Conservation (phyloP, 2,797 vertebrate species). For the Tapera naevia region DNA sequence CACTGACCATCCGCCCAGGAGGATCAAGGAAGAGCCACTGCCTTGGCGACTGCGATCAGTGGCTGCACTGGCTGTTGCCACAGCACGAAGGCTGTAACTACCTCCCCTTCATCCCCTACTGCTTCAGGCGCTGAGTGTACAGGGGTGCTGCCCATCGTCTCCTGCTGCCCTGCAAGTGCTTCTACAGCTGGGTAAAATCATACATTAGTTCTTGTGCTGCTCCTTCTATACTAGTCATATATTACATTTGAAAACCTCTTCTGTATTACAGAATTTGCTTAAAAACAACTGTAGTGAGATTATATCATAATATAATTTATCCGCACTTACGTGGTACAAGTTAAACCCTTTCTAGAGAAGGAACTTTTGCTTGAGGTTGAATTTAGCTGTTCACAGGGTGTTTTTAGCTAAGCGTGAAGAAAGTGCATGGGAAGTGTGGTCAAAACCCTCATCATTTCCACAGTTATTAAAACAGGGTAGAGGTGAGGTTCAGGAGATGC, state of each 20-base stretch:
- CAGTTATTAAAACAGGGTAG: neutral
- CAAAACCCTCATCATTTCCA: neutral
- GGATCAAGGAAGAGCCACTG: neutral
- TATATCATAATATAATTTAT: neutral
- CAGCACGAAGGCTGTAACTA: neutral
- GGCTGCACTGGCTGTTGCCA: neutral
- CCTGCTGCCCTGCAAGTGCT: neutral
- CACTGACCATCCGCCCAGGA: neutral
- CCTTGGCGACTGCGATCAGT: accelerated
- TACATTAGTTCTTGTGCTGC: neutral
- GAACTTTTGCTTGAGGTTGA: neutral
- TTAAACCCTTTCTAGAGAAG: neutral
- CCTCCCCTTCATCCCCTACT: neutral
- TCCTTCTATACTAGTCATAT: neutral
- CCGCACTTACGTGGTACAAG: neutral
- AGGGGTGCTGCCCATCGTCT: neutral
- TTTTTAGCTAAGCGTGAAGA: neutral
- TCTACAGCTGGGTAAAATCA: neutral
- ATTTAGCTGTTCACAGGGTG: neutral
- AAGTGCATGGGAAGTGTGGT: neutral
- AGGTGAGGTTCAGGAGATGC: neutral
- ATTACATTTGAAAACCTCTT: neutral
- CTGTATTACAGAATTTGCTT: neutral
- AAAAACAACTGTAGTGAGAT: neutral
- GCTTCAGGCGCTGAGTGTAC: neutral